Evolutionary conservation across 2,113 vertebrate genomes (phyloP), one percentile per base, ranked within the genome.

Genomic region (Struthidea cinerea): DNA sequence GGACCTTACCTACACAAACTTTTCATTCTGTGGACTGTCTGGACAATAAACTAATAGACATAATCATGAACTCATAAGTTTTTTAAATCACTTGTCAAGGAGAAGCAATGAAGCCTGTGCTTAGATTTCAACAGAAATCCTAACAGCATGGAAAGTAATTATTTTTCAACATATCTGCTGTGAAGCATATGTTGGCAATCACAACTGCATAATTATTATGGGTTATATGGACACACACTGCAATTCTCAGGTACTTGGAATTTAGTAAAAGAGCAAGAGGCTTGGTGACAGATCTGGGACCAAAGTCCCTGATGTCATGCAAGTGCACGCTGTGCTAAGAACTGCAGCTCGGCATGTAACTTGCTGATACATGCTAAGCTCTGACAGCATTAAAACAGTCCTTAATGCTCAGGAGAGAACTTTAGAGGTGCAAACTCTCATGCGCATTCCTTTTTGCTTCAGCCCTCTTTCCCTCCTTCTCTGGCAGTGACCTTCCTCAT

Each of bases 61-160:
- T 4, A 44, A 65, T 32, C 12, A 50, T 4, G 16, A 60, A 11
- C 16, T 19, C 2, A 0, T 5, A 69, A 35, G 7, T n/a, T 82
- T 57, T 65, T 70, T 12, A 50, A n/a, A 64, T n/a, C 32, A 46
- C 17, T 68, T 71, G 17, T n/a, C 21, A 41, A 46, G 2, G 5
- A 63, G 13, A 63, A 67, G 22, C 20, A 88, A n/a, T 12, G 12
- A 71, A 68, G 16, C 8, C n/a, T 42, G 1, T 28, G 13, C 63
- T 26, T 78, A 28, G 22, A 88, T 70, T 60, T 69, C 46, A 73
- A 6, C 0, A 52, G 22, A 74, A 82, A 78, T 41, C 5, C 28
- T 20, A 61, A 68, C 6, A 64, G 17, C 11, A 24, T 1, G 26
- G 9, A 60, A 68, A 84, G 10, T 17, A 47, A 73, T 49, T 44